These are phyloP conservation scores for Mugil cephalus DNA, from an alignment of 2,113 vertebrate genomes.

Conservation along the genomic window DNA sequence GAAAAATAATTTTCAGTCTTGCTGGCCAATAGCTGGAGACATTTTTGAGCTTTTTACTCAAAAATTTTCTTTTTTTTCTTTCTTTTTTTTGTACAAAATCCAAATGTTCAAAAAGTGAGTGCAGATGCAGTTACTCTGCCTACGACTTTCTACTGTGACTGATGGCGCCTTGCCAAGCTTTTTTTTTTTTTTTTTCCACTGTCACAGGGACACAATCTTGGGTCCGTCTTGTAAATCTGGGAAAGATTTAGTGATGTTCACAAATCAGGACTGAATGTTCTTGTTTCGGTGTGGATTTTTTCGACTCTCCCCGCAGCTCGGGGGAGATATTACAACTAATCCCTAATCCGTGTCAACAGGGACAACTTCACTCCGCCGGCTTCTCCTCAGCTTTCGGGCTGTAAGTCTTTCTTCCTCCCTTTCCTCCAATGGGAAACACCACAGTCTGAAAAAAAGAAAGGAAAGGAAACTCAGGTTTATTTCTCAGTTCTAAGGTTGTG, in stretches of 20 bases:
- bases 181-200: too few species aligned
- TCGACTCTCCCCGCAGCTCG: conserved; percentile 8
- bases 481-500: too few species aligned
- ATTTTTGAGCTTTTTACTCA: conserved; percentile 7
- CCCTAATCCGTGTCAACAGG: conserved; percentile 16
- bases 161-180: background rate
- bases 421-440: conserved; percentile 65
- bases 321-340: conserved; percentile 27
- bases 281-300: conserved; percentile 37
- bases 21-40: background rate
- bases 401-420: conserved; percentile 58
- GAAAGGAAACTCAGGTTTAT: too few species aligned
- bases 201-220: too few species aligned
- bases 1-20: background rate
- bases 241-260: conserved; percentile 49
- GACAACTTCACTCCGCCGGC: conserved; percentile 25
- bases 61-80: conserved; percentile 12
- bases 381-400: conserved; percentile 53
- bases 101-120: conserved; percentile 3
- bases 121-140: background rate
- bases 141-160: conserved; percentile 7
- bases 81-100: conserved; percentile 20
- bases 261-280: conserved; percentile 23
- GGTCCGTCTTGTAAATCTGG: conserved; percentile 19
- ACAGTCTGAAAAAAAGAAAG: conserved; percentile 73